phyloP scores from a whole-genome alignment of 2,888 invertebrate genomes.

The Lucinisca nassula region DNA sequence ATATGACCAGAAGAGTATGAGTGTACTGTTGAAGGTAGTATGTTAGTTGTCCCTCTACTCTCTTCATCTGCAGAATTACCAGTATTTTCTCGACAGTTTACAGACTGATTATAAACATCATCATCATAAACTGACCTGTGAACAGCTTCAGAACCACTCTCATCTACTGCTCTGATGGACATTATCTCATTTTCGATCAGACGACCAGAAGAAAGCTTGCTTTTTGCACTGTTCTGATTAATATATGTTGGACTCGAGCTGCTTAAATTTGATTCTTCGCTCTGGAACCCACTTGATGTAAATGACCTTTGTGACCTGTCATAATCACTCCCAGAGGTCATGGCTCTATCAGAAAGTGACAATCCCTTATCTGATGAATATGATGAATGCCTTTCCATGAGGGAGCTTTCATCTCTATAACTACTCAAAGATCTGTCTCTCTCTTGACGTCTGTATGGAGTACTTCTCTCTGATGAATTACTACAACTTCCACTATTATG shows the following conservation, averaged over 20 bases:
- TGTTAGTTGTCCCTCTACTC: too few species aligned
- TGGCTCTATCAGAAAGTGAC: constrained; percentile 52
- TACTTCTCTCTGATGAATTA: background rate
- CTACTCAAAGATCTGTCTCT: constrained; percentile 49
- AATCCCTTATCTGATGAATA: constrained; percentile 62
- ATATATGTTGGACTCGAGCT: constrained; percentile 40
- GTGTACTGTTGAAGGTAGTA: too few species aligned
- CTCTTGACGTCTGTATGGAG: background rate
- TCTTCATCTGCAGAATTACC: too few species aligned
- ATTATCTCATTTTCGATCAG: constrained; percentile 64
- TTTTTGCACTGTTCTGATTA: background rate
- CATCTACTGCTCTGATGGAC: background rate
- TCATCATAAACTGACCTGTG: background rate
- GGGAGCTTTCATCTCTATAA: constrained; percentile 47
- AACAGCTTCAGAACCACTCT: background rate
- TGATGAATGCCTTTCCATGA: constrained; percentile 46
- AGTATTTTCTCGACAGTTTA: background rate
- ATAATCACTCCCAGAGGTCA: constrained; percentile 42
- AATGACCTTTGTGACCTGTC: constrained; percentile 53
- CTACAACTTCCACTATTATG: background rate
- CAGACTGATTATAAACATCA: background rate
- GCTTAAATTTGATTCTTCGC: constrained; percentile 63
- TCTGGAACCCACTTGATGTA: constrained; percentile 68
- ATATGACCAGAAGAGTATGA: too few species aligned
- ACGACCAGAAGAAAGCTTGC: constrained; percentile 47